These are phyloP conservation scores for Chloroclysta siterata DNA, from an alignment of 2,888 invertebrate genomes.

Conservation along the genomic window DNA sequence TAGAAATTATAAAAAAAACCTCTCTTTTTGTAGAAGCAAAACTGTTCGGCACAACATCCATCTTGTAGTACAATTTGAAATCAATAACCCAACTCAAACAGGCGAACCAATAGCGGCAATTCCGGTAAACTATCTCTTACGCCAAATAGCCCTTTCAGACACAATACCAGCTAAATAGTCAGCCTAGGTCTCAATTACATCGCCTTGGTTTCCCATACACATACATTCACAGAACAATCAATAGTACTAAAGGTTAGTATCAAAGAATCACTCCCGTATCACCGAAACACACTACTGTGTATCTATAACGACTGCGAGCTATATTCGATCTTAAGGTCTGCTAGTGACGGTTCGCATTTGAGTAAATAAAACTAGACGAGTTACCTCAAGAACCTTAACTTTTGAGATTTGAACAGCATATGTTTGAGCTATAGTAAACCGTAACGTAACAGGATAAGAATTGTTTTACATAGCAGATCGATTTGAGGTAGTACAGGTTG, in stretches of 20 bases:
- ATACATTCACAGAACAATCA: conserved; percentile 40
- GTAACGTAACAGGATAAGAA: conserved; percentile 14
- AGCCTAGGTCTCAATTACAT: conserved; percentile 55
- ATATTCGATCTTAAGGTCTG: conserved; percentile 11
- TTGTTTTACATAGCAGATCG: not conserved
- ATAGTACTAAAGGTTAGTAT: not conserved
- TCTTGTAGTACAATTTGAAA: conserved; percentile 21
- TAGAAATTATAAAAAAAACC: no score
- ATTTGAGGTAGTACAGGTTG: conserved; percentile 10
- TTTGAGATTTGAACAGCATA: not conserved
- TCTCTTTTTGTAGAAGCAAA: no score
- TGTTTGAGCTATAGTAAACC: not conserved
- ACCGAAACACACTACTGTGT: not conserved
- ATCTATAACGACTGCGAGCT: not conserved
- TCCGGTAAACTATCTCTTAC: conserved; percentile 39
- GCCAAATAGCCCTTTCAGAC: conserved; percentile 39
- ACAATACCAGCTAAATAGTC: conserved; percentile 40
- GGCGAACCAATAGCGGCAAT: conserved; percentile 16
- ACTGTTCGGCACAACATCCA: not conserved
- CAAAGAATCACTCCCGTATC: conserved; percentile 14
- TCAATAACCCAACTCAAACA: conserved; percentile 35
- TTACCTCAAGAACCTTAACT: not conserved
- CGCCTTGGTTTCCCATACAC: conserved; percentile 68
- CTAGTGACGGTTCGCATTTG: conserved; percentile 2
- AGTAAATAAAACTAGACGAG: not conserved